Base-by-base conservation (phyloP, 2,888 invertebrate genomes). In the Agapetus fuscipes region DNA sequence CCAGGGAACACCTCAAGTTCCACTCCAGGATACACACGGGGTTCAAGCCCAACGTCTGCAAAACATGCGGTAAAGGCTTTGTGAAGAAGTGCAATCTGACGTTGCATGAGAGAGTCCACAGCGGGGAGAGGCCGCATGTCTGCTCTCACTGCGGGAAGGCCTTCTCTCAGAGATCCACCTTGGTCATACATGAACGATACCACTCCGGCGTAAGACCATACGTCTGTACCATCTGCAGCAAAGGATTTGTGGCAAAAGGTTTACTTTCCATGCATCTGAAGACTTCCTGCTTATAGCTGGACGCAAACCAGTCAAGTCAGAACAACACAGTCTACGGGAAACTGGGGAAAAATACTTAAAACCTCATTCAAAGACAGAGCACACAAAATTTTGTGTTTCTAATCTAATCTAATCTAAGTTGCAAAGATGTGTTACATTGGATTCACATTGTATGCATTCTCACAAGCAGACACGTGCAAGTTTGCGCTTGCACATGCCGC, bases 231-330 rank as follows among this genome's bases (percentile, higher is more conserved):
- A 59, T 72, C 49, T 78, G 78, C 56, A 65, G 66, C 3, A 74
- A 76, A 53, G 75, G 73, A 15, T 78, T 76, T 57, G 75, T 74
- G 17, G 74, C 76, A 45, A 72, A 72, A 55, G 76, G 76, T 6
- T 69, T 76, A 59, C 63, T 78, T 34, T 73, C 74, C 51, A 71
- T 76, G 61, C 78, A 78, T 49, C 62, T 74, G 51, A 76, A 74
- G 60, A 66, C 62, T 38, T 64, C 67, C 39, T 69, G 69, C 56
- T 61, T 64, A 31, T 43, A 42, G 13, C n/a, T n/a, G n/a, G n/a
- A n/a, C n/a, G n/a, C n/a, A n/a, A n/a, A n/a, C n/a, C n/a, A n/a
- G n/a, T n/a, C n/a, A n/a, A n/a, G n/a, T n/a, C n/a, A n/a, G n/a
- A n/a, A n/a, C n/a, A n/a, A n/a, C n/a, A n/a, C n/a, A n/a, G n/a